Conservation (phyloP, 1,140 invertebrate species). For the Orius insidiosus region DNA sequence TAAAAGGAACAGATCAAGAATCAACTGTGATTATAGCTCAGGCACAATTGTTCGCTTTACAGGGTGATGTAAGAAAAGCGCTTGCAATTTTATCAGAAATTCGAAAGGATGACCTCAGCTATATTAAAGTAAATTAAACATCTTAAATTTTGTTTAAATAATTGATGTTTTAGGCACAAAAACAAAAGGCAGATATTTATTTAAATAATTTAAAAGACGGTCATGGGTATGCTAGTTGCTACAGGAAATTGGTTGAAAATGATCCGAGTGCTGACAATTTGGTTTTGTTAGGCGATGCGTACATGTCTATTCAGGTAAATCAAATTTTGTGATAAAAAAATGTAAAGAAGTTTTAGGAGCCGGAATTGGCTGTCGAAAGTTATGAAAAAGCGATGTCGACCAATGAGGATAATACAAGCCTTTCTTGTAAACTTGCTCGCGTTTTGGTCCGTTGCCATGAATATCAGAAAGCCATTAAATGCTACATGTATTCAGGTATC, state of each 20-base stretch:
- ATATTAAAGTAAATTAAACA: slow-evolving; percentile 38
- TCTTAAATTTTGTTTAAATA: too few relatives aligned
- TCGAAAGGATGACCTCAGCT: slow-evolving; percentile 62
- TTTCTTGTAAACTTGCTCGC: slow-evolving; percentile 80
- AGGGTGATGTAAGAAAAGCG: slow-evolving; percentile 65
- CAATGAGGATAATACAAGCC: slow-evolving; percentile 58
- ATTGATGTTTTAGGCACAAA: slow-evolving; percentile 43
- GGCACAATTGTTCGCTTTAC: slow-evolving; percentile 62
- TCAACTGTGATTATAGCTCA: slow-evolving; percentile 64
- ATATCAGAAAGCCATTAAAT: slow-evolving; percentile 79
- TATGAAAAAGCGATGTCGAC: slow-evolving; percentile 74
- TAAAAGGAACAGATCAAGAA: slow-evolving; percentile 61
- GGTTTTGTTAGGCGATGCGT: slow-evolving; percentile 87
- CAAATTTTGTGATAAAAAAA: background rate
- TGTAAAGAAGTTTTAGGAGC: slow-evolving; percentile 37
- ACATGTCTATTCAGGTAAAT: slow-evolving; percentile 69
- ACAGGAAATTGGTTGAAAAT: slow-evolving; percentile 69
- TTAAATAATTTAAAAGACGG: slow-evolving; percentile 74
- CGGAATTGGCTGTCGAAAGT: slow-evolving; percentile 54
- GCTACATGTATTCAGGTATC: slow-evolving; percentile 68
- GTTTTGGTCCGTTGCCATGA: slow-evolving; percentile 85
- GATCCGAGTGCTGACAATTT: slow-evolving; percentile 69
- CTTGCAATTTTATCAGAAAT: slow-evolving; percentile 65
- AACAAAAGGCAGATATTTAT: slow-evolving; percentile 83
- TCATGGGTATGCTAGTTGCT: slow-evolving; percentile 48